Base-by-base conservation (phyloP, 1,140 invertebrate species). In the Drosophila dunni region DNA sequence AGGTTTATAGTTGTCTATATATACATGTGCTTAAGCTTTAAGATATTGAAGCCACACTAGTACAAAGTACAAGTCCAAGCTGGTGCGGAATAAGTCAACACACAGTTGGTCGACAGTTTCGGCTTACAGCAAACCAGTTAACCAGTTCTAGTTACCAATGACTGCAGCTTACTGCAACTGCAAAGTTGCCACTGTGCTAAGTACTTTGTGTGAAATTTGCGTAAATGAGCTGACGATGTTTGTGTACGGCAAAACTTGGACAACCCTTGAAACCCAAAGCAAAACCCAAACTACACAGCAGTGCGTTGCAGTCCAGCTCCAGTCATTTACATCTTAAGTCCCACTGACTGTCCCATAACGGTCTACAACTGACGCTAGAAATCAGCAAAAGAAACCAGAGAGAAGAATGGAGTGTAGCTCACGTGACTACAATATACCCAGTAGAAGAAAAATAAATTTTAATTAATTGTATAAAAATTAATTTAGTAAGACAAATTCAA, bases 311-410 rank as follows among this genome's bases (percentile, higher is more conserved):
- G 33, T 36, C 38, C 3, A 53, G 62, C 48, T 50, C 50, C 42
- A 67, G 82, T 64, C 83, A 81, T 85, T 85, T 75, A 85, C 81
- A 78, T 78, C 82, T 80, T 78, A 79, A 81, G 78, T 36, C 64
- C 56, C 29, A 72, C 51, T 75, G 66, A 50, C 46, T 58, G 66
- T 50, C 78, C 64, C 81, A 79, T 72, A 76, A 71, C 62, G 45
- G 66, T 84, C 79, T 66, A 64, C 73, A 69, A 80, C 76, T 46
- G 78, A 78, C 44, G 73, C 73, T 80, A 69, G 75, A 72, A 80
- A 84, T 81, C 78, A 67, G 20, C 70, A 68, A 64, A 36, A 29
- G 0, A 29, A 29, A 29, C 1, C 0, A 29, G 24, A 29, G 6
- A 29, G 24, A 29, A 29, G 24, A 29, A 6, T 0, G 6, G 6